phyloP scores from a whole-genome alignment of 2,888 invertebrate genomes.

The Mamestra brassicae region DNA sequence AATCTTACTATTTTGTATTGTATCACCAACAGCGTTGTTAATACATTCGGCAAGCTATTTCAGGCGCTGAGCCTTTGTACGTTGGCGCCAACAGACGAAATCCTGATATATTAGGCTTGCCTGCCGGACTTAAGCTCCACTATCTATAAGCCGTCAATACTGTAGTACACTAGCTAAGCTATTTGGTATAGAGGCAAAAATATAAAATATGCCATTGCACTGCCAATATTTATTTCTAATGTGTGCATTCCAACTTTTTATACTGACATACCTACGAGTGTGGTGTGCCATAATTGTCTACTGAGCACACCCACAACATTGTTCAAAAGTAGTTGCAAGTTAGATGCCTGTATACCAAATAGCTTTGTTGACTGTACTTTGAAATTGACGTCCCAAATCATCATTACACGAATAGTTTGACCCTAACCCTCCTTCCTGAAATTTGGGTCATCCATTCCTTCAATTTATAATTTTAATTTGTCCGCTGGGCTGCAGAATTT shows the following conservation, averaged over 20 bases:
- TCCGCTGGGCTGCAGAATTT: constrained; percentile 14
- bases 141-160: not conserved
- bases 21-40: not conserved
- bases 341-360: no score
- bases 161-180: no score
- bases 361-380: not conserved
- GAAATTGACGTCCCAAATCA: not conserved
- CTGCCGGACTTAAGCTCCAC: not conserved
- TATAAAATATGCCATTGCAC: no score
- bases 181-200: no score
- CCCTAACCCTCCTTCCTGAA: not conserved
- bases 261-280: no score
- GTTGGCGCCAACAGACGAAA: not conserved
- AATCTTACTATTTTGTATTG: not conserved
- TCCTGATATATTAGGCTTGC: constrained; percentile 9
- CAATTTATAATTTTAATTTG: constrained; percentile 31
- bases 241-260: no score
- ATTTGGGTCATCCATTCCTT: constrained; percentile 1
- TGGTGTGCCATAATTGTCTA: no score
- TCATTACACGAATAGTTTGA: constrained; percentile 20
- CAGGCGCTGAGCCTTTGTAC: not conserved
- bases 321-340: no score
- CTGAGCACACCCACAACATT: no score
- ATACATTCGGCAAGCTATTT: not conserved
- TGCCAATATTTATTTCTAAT: no score